phyloP scores from a whole-genome alignment of 2,797 vertebrate genomes.

The Hipposideros larvatus region DNA sequence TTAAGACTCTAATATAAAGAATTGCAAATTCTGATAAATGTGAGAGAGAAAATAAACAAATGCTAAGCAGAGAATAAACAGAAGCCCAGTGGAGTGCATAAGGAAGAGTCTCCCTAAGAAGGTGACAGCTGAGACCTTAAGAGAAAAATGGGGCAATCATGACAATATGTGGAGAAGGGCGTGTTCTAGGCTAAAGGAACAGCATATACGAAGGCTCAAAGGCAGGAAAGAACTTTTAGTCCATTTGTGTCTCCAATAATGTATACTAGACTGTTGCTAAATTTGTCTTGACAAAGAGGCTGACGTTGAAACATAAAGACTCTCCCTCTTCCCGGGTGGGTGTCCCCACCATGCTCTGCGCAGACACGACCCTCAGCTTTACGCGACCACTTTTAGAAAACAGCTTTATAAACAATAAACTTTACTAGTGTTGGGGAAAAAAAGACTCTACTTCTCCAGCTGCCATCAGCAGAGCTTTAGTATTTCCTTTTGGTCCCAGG shows the following conservation, averaged over 20 bases:
- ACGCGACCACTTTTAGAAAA: too few species aligned
- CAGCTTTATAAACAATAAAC: too few species aligned
- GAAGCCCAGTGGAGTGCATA: not conserved
- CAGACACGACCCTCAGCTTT: too few species aligned
- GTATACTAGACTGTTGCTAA: not conserved
- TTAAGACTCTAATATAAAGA: not conserved
- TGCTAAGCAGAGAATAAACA: not conserved
- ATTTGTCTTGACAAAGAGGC: slow-evolving; percentile 29
- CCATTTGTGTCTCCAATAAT: not conserved
- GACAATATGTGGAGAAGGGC: not conserved
- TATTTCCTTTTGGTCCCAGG: not conserved
- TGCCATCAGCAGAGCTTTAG: not conserved
- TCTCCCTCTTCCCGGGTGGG: not conserved
- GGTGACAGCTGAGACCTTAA: not conserved
- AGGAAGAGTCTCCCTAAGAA: not conserved
- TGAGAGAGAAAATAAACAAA: not conserved
- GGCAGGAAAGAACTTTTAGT: not conserved
- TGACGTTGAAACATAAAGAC: not conserved
- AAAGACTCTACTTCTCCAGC: not conserved
- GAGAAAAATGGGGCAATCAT: not conserved
- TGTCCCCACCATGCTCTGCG: too few species aligned
- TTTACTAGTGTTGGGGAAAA: too few species aligned
- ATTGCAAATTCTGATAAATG: not conserved
- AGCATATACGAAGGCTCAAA: not conserved
- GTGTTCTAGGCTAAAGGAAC: not conserved